Percentiles rank a stretch among this genome's conserved stretches.
Evolutionary conservation across 2,113 vertebrate genomes (phyloP).

Genomic region (Psilopogon haemacephalus): DNA sequence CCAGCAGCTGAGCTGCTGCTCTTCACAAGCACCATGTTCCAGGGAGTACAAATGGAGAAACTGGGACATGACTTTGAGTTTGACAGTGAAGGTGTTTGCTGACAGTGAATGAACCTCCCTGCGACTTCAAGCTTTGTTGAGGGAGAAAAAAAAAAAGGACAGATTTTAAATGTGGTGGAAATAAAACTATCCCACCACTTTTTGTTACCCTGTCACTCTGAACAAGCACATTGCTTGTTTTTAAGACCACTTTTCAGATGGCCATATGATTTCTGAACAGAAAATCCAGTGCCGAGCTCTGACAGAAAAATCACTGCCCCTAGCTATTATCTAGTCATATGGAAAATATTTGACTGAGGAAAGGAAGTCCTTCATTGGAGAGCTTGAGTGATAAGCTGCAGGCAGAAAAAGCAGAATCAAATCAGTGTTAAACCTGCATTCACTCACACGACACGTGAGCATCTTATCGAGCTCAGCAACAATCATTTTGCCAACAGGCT

Average conservation of each 20-base stretch:
- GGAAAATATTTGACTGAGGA: constrained; percentile 31
- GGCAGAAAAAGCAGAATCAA: constrained; percentile 24
- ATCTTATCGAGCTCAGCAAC: not conserved
- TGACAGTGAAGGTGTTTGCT: constrained; percentile 8
- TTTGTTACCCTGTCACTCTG: not conserved
- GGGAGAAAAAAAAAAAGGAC: not conserved
- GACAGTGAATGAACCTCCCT: not conserved
- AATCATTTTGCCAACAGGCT: constrained; percentile 31
- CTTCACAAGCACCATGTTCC: not conserved
- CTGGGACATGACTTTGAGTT: not conserved
- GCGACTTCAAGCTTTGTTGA: not conserved
- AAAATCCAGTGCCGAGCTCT: not conserved
- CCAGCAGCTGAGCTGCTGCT: not conserved
- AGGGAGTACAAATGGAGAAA: not conserved
- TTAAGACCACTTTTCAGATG: not conserved
- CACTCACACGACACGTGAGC: not conserved
- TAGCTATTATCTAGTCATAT: constrained; percentile 9
- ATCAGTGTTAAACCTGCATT: constrained; percentile 29
- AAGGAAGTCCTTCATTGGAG: constrained; percentile 16
- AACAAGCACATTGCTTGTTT: not conserved
- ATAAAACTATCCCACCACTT: not conserved
- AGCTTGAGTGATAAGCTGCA: constrained; percentile 42
- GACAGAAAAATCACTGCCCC: constrained; percentile 26
- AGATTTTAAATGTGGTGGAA: not conserved
- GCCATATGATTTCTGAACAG: not conserved